Conservation (phyloP, 2,888 invertebrate species). For the Neuroscelio doddi region DNA sequence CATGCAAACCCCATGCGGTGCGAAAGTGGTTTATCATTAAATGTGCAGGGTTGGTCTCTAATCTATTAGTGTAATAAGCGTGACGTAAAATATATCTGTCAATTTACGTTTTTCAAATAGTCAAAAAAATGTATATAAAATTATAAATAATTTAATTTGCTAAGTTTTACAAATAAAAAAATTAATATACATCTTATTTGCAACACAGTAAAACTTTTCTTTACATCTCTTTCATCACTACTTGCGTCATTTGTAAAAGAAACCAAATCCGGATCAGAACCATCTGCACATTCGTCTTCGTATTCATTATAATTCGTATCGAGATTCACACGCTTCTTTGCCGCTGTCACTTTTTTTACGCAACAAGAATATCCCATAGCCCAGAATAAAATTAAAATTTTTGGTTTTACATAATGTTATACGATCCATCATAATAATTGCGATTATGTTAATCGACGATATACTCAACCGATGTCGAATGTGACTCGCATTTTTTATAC, state of each 20-base stretch:
- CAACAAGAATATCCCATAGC: too few relatives aligned
- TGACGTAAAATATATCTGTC: conserved; percentile 1
- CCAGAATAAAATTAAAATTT: too few relatives aligned
- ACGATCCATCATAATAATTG: too few relatives aligned
- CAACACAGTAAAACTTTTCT: conserved; percentile 10
- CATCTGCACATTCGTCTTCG: conserved; percentile 38
- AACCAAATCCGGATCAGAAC: conserved; percentile 27
- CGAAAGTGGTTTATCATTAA: conserved; percentile 31
- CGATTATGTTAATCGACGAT: too few relatives aligned
- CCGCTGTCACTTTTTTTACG: conserved; percentile 36
- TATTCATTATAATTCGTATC: too few relatives aligned
- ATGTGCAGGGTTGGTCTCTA: conserved; percentile 21
- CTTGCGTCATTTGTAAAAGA: conserved; percentile 26
- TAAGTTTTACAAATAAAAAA: too few relatives aligned
- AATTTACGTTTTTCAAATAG: background rate
- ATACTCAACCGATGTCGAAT: too few relatives aligned
- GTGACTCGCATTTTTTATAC: too few relatives aligned
- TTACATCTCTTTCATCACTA: conserved; percentile 9
- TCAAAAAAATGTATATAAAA: background rate
- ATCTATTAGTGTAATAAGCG: conserved; percentile 16
- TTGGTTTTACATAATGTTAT: too few relatives aligned
- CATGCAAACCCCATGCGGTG: conserved; percentile 30
- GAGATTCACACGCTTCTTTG: too few relatives aligned
- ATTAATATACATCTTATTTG: too few relatives aligned
- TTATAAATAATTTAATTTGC: too few relatives aligned